Percentiles rank a stretch among this genome's conserved stretches.
These are phyloP conservation scores for Limenitis camilla DNA, from an alignment of 2,888 invertebrate species.

Conservation along the genomic window DNA sequence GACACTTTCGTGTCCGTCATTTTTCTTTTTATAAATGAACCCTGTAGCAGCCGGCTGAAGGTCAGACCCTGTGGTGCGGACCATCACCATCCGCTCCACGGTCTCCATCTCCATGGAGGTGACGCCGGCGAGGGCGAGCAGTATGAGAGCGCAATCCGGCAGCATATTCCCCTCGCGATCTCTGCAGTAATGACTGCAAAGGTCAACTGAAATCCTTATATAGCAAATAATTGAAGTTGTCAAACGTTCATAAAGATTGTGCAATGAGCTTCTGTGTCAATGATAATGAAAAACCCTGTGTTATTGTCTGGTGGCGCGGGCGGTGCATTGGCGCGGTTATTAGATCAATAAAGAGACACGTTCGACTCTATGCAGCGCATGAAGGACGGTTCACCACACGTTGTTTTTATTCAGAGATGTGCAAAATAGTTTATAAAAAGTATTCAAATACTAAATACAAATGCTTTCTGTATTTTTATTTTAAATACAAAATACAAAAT, in stretches of 20 bases:
- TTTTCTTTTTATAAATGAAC: conserved; percentile 70
- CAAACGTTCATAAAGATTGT: conserved; percentile 63
- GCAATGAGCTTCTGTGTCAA: conserved; percentile 71
- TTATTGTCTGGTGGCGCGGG: conserved; percentile 61
- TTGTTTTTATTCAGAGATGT: too few species aligned
- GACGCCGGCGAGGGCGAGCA: conserved; percentile 36
- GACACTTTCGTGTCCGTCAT: conserved; percentile 62
- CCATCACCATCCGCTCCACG: conserved; percentile 70
- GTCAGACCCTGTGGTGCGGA: conserved; percentile 73
- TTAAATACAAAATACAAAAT: too few species aligned
- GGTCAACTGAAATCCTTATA: conserved; percentile 62
- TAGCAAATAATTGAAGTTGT: conserved; percentile 52
- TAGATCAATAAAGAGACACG: conserved; percentile 7
- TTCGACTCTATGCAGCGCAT: too few species aligned
- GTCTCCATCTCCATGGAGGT: conserved; percentile 65
- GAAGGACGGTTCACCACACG: too few species aligned
- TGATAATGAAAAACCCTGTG: conserved; percentile 69
- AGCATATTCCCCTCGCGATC: conserved; percentile 48
- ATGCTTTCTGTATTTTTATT: too few species aligned
- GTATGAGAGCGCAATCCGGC: conserved; percentile 42
- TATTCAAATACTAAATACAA: too few species aligned
- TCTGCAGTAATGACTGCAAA: conserved; percentile 52
- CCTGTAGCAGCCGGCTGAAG: conserved; percentile 76
- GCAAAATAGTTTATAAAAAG: too few species aligned
- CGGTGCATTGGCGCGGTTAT: conserved; percentile 58